Conservation (phyloP, 2,113 vertebrate genomes). For the Silurus asotus region DNA sequence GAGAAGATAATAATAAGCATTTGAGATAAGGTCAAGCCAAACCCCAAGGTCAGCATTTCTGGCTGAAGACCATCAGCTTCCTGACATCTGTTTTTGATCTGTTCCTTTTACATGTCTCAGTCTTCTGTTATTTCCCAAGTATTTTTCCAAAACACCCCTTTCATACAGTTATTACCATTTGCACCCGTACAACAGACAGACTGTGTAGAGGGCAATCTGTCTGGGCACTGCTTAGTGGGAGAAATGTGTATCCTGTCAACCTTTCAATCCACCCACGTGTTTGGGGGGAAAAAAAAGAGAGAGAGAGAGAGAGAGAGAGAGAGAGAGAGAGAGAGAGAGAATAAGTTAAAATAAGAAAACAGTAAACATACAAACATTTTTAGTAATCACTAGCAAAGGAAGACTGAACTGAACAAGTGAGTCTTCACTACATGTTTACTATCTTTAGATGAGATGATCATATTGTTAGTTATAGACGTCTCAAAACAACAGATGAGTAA, state of each 20-base stretch:
- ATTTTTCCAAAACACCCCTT: conserved; percentile 42
- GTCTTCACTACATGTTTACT: neutral
- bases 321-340: neutral
- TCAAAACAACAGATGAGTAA: neutral
- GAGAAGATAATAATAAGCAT: conserved; percentile 24
- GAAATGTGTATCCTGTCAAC: conserved; percentile 29
- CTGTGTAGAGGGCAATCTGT: neutral
- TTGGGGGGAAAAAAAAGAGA: neutral
- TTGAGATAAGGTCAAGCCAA: conserved; percentile 37
- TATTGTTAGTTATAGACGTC: neutral
- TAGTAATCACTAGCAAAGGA: neutral
- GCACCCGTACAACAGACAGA: neutral
- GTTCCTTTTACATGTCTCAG: conserved; percentile 11
- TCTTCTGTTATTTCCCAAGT: conserved; percentile 13
- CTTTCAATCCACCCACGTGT: neutral
- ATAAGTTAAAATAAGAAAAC: neutral
- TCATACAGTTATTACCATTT: conserved; percentile 28
- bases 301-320: neutral
- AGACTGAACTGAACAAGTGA: neutral
- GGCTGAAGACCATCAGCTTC: conserved; percentile 13
- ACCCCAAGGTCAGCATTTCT: conserved; percentile 34
- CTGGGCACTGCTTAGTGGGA: conserved; percentile 17
- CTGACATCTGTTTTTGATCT: conserved; percentile 43
- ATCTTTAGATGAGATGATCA: neutral
- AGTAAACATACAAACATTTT: neutral